phyloP scores from a whole-genome alignment of 2,888 invertebrate genomes.

The Noctua pronuba region DNA sequence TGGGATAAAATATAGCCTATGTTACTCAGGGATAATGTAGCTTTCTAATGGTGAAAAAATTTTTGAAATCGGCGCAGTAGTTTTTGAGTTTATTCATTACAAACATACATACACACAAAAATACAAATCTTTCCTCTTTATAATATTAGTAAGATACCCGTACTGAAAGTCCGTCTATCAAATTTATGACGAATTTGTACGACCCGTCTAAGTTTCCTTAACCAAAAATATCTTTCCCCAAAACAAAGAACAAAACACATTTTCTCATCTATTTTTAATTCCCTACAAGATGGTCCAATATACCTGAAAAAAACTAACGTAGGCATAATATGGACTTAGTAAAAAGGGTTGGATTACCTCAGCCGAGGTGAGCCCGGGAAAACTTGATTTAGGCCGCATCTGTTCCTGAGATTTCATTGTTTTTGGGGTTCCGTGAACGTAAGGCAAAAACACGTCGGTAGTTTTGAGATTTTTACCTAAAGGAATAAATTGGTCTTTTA shows the following conservation, averaged over 20 bases:
- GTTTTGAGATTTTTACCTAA: background rate
- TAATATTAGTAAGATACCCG: too few species aligned
- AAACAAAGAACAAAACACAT: background rate
- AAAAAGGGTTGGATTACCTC: slow-evolving; percentile 56
- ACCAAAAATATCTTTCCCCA: background rate
- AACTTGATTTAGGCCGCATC: slow-evolving; percentile 59
- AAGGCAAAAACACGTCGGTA: slow-evolving; percentile 2
- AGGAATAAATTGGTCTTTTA: background rate
- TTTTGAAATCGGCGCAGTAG: too few species aligned
- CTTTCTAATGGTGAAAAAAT: too few species aligned
- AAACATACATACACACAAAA: too few species aligned
- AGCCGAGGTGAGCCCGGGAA: slow-evolving; percentile 50
- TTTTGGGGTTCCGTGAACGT: slow-evolving; percentile 31
- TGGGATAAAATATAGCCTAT: too few species aligned
- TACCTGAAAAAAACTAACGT: slow-evolving; percentile 24
- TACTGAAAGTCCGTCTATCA: background rate
- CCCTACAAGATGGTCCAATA: slow-evolving; percentile 13
- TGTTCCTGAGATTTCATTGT: slow-evolving; percentile 53
- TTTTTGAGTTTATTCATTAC: too few species aligned
- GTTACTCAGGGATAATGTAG: too few species aligned
- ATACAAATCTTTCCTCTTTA: too few species aligned
- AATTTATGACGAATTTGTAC: background rate
- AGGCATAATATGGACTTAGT: slow-evolving; percentile 32
- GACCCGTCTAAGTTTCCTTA: background rate
- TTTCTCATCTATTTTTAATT: slow-evolving; percentile 41